Evolutionary conservation across 1,140 invertebrate species (phyloP).

Genomic region (Dysdera silvatica): DNA sequence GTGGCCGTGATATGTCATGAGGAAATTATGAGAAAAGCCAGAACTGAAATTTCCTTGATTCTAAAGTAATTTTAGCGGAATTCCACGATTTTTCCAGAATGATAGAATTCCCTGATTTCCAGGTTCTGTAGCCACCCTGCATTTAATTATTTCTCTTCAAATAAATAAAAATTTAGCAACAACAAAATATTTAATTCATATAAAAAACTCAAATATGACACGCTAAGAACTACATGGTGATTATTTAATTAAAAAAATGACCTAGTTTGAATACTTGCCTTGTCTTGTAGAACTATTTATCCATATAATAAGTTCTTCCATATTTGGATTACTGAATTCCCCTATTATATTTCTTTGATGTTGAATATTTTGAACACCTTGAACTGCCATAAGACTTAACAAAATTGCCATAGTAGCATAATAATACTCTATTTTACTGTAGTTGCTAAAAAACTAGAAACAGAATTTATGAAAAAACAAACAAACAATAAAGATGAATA

Average conservation of each 20-base stretch:
- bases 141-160: too few species aligned
- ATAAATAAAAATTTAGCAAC: neutral
- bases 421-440: neutral
- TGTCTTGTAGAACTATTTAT: conserved; percentile 53
- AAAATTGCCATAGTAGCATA: conserved; percentile 26
- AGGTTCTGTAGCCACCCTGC: too few species aligned
- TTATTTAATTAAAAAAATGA: too few species aligned
- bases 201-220: neutral
- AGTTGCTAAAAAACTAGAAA: conserved; percentile 17
- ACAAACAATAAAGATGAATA: too few species aligned
- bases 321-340: conserved; percentile 59
- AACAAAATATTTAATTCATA: neutral
- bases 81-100: too few species aligned
- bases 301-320: conserved; percentile 70
- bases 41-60: too few species aligned
- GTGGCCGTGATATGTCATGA: too few species aligned
- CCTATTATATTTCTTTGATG: conserved; percentile 45
- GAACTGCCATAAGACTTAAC: conserved; percentile 36
- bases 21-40: too few species aligned
- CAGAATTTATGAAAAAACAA: neutral
- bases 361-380: conserved; percentile 38
- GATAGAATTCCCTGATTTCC: too few species aligned
- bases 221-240: neutral
- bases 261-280: conserved; percentile 1
- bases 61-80: too few species aligned